Conservation (phyloP, 2,888 invertebrate genomes). For the Epinotia bilunana region DNA sequence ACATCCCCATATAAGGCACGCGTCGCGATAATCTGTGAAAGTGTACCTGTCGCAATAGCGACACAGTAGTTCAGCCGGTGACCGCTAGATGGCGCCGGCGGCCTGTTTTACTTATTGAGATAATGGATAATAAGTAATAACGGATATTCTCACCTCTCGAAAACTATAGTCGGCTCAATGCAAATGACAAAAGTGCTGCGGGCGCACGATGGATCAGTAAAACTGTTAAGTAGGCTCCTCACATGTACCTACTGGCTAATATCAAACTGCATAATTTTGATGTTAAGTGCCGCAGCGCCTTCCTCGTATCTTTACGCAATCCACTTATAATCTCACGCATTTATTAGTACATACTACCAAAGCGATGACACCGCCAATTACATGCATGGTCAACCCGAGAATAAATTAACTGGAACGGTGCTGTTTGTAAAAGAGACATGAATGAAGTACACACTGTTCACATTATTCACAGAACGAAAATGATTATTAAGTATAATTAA, state of each 20-base stretch:
- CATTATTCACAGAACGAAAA: neutral
- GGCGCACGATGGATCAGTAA: too few relatives aligned
- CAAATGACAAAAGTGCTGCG: too few relatives aligned
- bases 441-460: neutral
- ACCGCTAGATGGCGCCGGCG: too few relatives aligned
- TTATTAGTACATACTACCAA: constrained; percentile 2
- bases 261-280: constrained; percentile 18
- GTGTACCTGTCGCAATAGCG: too few relatives aligned
- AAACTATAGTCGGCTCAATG: too few relatives aligned
- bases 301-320: constrained; percentile 14
- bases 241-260: neutral
- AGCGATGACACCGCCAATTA: constrained; percentile 23
- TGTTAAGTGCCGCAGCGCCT: constrained; percentile 14
- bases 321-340: constrained; percentile 4
- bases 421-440: neutral
- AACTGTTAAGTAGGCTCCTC: neutral
- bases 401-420: neutral
- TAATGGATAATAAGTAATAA: too few relatives aligned
- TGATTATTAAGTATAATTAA: too few relatives aligned
- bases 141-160: too few relatives aligned
- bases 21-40: too few relatives aligned
- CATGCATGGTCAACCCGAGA: constrained; percentile 1
- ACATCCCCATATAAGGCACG: too few relatives aligned
- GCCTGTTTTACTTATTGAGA: too few relatives aligned
- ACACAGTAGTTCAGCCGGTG: too few relatives aligned